phyloP scores from a whole-genome alignment of 2,113 vertebrate genomes.

The Tauraco erythrolophus region DNA sequence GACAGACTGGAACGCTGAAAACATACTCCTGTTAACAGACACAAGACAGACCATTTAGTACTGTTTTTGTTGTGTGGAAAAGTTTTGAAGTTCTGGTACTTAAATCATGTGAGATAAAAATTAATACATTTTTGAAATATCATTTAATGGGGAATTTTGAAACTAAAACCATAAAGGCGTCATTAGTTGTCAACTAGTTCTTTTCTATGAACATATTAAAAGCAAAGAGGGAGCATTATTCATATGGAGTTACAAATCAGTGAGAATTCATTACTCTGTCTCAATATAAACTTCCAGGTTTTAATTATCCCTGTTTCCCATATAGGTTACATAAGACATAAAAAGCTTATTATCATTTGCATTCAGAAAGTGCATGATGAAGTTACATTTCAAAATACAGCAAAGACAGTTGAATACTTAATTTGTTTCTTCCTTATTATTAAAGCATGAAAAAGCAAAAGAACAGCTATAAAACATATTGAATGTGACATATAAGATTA shows the following conservation, averaged over 20 bases:
- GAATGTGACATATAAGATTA: neutral
- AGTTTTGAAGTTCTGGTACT: neutral
- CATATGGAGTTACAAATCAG: neutral
- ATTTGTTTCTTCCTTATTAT: neutral
- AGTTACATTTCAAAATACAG: conserved; percentile 8
- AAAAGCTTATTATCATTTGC: neutral
- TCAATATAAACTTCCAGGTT: neutral
- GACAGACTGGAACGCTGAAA: neutral
- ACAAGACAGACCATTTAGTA: fast-evolving
- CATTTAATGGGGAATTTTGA: neutral
- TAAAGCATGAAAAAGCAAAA: neutral
- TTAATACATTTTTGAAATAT: neutral
- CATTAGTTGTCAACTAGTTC: neutral
- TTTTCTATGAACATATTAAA: neutral
- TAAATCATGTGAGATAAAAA: neutral
- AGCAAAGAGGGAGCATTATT: neutral
- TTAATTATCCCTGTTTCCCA: neutral
- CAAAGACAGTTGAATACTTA: neutral
- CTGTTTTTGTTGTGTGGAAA: neutral
- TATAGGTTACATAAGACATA: conserved; percentile 11
- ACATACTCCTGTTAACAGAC: neutral
- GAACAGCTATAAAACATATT: neutral
- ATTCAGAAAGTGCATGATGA: neutral
- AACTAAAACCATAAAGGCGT: neutral
- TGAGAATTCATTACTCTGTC: neutral